A percentile compares a stretch with the other conserved stretches of the same genome.
Evolutionary conservation across 1,140 invertebrate species (phyloP).

Genomic region (Gonioctena quinquepunctata): DNA sequence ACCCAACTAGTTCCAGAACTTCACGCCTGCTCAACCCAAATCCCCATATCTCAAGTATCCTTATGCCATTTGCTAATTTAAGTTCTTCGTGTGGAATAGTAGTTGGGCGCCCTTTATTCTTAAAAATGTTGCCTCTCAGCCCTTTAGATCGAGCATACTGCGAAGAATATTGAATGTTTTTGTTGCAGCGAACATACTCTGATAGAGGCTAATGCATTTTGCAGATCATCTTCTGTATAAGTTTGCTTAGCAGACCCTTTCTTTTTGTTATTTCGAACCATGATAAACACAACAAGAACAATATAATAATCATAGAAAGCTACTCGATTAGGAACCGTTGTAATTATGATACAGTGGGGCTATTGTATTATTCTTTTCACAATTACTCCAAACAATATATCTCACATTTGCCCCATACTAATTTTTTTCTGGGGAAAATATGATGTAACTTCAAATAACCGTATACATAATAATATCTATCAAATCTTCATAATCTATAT

Average conservation of each 20-base stretch:
- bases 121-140: conserved; percentile 29
- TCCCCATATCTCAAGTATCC: conserved; percentile 48
- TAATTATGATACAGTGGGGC: background rate
- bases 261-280: conserved; percentile 16
- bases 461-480: background rate
- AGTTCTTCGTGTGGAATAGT: conserved; percentile 24
- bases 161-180: conserved; percentile 7
- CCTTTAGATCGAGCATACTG: conserved; percentile 24
- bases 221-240: conserved; percentile 35
- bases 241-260: background rate
- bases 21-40: conserved; percentile 46
- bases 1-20: conserved; percentile 40
- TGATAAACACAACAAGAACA: background rate
- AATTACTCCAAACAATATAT: background rate
- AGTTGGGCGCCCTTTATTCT: conserved; percentile 7
- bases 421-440: background rate
- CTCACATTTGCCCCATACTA: background rate
- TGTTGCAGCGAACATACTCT: background rate
- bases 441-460: background rate
- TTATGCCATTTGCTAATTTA: conserved; percentile 35
- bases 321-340: background rate
- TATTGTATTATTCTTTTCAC: background rate
- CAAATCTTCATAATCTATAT: background rate
- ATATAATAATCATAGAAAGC: background rate
- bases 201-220: conserved; percentile 31